Conservation (phyloP, 2,113 vertebrate genomes). For the Elephas maximus region DNA sequence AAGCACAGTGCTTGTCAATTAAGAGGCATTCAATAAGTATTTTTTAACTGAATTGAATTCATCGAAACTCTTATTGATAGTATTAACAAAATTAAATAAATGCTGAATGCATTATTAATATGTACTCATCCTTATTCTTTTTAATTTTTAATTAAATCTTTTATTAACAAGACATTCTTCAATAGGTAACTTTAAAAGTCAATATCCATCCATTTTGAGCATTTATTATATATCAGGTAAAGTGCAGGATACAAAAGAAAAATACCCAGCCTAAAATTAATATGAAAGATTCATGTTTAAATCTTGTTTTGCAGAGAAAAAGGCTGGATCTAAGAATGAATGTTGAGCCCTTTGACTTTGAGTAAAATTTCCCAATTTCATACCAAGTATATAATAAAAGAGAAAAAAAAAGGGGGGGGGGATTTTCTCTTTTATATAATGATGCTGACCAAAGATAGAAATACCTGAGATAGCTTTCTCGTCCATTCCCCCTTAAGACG, state of each 20-base stretch:
- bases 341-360: constrained; percentile 48
- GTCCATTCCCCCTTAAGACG: constrained; percentile 69
- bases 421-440: constrained; percentile 1
- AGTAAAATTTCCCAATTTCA: constrained; percentile 72
- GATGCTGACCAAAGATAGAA: constrained; percentile 60
- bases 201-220: constrained; percentile 18
- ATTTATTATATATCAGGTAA: constrained; percentile 16
- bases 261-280: constrained; percentile 15
- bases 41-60: neutral
- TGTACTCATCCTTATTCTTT: neutral
- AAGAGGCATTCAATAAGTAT: neutral
- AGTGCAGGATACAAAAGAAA: neutral
- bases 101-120: neutral
- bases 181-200: constrained; percentile 1
- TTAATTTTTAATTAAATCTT: constrained; percentile 5
- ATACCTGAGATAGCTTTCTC: constrained; percentile 70
- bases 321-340: constrained; percentile 33
- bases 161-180: constrained; percentile 33
- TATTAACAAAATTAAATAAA: constrained; percentile 18
- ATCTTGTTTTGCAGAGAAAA: constrained; percentile 50
- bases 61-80: neutral
- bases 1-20: neutral
- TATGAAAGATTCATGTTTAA: constrained; percentile 51
- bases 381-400: constrained; percentile 46
- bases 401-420: too few relatives aligned